These are phyloP conservation scores for Eudyptes chrysolophus DNA, from an alignment of 2,113 vertebrate species.

Conservation along the genomic window DNA sequence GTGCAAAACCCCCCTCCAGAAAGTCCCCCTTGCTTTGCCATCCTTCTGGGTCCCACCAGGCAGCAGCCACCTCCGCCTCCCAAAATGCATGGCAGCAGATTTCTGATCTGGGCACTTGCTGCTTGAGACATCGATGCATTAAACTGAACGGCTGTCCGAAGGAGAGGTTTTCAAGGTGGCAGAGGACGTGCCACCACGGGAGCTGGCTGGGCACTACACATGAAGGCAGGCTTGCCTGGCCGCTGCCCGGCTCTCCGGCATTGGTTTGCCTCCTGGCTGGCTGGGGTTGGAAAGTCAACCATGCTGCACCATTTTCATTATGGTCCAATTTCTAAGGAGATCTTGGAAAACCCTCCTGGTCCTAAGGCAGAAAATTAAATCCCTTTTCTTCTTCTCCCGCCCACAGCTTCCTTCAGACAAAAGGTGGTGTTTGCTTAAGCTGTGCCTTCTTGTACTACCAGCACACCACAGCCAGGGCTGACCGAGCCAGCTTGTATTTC, in stretches of 20 bases:
- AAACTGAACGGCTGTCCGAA: accelerated
- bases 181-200: accelerated
- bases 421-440: neutral
- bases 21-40: neutral
- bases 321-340: neutral
- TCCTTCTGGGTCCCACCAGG: neutral
- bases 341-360: neutral
- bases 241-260: accelerated
- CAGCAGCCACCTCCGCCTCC: neutral
- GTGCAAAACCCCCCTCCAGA: neutral
- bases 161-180: neutral
- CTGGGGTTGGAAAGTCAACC: neutral
- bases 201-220: neutral
- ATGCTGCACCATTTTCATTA: neutral
- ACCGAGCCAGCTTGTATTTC: neutral
- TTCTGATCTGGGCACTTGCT: neutral
- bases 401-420: neutral
- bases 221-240: neutral
- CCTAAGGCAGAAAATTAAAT: neutral
- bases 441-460: neutral
- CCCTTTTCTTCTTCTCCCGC: neutral
- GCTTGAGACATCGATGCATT: neutral
- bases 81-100: neutral
- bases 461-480: neutral
- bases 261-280: neutral